A percentile compares a stretch with the other conserved stretches of the same genome.
These are phyloP conservation scores for Sebastes variabilis DNA, from an alignment of 2,797 vertebrate species.

Conservation along the genomic window DNA sequence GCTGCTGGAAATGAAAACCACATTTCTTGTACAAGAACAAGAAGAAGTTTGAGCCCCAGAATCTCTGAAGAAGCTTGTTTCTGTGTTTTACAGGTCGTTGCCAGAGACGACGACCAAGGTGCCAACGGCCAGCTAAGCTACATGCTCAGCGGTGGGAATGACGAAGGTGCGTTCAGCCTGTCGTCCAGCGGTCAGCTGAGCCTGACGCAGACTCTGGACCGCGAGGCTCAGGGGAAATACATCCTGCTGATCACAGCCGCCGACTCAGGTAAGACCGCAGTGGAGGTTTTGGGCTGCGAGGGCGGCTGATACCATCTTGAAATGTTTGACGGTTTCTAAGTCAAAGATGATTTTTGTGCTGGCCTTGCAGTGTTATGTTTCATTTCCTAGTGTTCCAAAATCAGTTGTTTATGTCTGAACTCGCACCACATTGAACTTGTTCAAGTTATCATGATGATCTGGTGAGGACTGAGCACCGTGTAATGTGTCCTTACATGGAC, in stretches of 20 bases:
- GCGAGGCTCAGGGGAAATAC: conserved; percentile 87
- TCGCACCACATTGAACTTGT: conserved; percentile 16
- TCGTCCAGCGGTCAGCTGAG: conserved; percentile 89
- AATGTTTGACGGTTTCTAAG: conserved; percentile 1
- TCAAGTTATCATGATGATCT: conserved; percentile 40
- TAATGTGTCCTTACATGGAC: conserved; percentile 15
- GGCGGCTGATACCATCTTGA: background rate
- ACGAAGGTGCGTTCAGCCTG: conserved; percentile 88
- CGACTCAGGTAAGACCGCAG: conserved; percentile 86
- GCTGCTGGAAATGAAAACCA: conserved; percentile 16
- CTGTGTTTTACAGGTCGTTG: conserved; percentile 86
- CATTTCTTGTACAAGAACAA: background rate
- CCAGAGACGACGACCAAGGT: conserved; percentile 93
- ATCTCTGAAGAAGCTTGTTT: background rate
- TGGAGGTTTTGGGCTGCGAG: background rate
- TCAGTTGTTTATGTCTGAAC: conserved; percentile 39
- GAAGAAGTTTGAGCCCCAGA: background rate
- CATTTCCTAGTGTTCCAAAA: conserved; percentile 2
- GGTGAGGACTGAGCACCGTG: conserved; percentile 4
- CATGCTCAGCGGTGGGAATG: conserved; percentile 86
- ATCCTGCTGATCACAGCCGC: conserved; percentile 88
- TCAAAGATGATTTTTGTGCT: conserved; percentile 1
- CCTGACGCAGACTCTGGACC: conserved; percentile 89
- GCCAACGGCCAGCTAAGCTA: conserved; percentile 91
- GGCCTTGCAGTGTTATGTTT: background rate